Evolutionary conservation across 2,113 vertebrate genomes (phyloP).

Genomic region (Pelodiscus sinensis): DNA sequence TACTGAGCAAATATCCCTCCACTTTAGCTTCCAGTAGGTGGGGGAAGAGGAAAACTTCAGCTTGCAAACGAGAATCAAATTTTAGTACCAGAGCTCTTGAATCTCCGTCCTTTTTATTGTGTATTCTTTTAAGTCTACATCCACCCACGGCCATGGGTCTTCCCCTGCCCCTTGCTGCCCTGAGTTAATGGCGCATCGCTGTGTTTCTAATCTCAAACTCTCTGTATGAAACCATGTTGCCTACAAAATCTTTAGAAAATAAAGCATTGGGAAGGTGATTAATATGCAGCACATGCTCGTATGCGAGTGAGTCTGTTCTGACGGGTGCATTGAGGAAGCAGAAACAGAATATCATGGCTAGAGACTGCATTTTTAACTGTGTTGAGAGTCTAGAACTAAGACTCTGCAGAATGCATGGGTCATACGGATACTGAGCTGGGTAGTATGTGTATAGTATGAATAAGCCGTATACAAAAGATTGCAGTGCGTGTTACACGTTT

Average conservation of each 20-base stretch:
- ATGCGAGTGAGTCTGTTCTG: not conserved
- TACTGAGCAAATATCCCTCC: not conserved
- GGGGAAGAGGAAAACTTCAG: not conserved
- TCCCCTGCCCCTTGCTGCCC: not conserved
- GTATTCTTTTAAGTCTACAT: not conserved
- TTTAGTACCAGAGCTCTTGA: not conserved
- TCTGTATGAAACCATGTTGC: not conserved
- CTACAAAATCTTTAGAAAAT: not conserved
- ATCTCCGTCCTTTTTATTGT: not conserved
- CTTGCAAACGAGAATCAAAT: not conserved
- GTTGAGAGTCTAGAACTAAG: not conserved
- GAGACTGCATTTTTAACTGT: not conserved
- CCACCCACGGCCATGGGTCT: not conserved
- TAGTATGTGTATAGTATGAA: not conserved
- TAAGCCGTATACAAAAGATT: not conserved
- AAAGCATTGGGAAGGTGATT: not conserved
- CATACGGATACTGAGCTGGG: not conserved
- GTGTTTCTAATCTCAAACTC: not conserved
- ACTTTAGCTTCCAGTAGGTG: not conserved
- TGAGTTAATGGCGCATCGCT: too few relatives aligned
- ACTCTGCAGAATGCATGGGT: not conserved
- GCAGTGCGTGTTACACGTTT: not conserved
- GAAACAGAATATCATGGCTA: not conserved
- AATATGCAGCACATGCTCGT: not conserved
- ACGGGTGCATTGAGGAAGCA: not conserved